Evolutionary conservation across 2,888 invertebrate genomes (phyloP), one percentile per base, ranked within the genome.

Genomic region (Tachina lurida): DNA sequence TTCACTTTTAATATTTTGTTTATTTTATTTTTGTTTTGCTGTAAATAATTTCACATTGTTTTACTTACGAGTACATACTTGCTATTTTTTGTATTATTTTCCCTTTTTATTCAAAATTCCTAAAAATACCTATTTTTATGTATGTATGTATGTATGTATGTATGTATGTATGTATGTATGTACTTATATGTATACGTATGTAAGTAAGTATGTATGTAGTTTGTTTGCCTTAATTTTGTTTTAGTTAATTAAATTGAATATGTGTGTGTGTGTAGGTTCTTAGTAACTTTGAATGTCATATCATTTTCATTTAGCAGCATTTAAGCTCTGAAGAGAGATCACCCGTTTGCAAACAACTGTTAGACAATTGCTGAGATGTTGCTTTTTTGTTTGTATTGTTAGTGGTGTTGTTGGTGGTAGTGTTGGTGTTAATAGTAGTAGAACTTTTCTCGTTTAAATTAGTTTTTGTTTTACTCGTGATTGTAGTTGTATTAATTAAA

Each of bases 261-360:
- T 67, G 31, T 58, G 31, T 43, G 43, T 41, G 39, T 45, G 22
- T 45, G 45, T 56, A 13, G n/a, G 60, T 60, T 75, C 54, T 58
- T 79, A 86, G 85, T 82, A 82, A 86, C 70, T 83, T 79, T 71
- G 17, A 47, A 43, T 62, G 22, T 63, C 31, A 31, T 47, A 19
- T 41, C 0, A 58, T 73, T 58, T 52, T 17, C 31, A 58, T 71
- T 82, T 86, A 86, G 54, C 83, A 86, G 79, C 86, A 86, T 67
- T 83, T 78, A 47, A 86, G 79, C 58, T 86, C 83, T n/a, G 86
- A 86, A 60, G 83, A 75, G 13, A 78, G 49, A 79, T 86, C 86
- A 76, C 75, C 75, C 52, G 79, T 68, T 75, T 78, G 75, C 60
- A 86, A 70, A 73, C 75, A 83, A 65, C 39, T 83, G 45, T 79